Base-by-base conservation (phyloP, 2,113 vertebrate species). In the Corapipo altera region DNA sequence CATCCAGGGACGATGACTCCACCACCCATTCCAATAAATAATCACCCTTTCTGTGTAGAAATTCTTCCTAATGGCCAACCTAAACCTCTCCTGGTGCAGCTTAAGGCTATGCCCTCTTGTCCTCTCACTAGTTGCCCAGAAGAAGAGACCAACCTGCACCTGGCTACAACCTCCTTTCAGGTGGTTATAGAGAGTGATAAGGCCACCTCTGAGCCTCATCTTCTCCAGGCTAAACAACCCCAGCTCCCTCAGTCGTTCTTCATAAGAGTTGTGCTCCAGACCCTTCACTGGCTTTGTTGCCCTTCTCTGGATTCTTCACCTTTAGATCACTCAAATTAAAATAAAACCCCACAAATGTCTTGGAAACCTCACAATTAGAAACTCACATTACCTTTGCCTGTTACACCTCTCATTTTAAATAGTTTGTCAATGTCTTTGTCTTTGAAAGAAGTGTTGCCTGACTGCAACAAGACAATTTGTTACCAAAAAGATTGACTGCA, bases 81-180 rank as follows among this genome's bases (percentile, higher is more conserved):
- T 7, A 59, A 81, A 44, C 12, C 11, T 67, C 44, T 33, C 23
- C 33, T 67, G 33, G 19, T 0, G 0, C 19, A 81, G 12, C 15
- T 89, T 39, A 33, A 13, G 22, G 17, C 52, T 43, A 8, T 9
- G 14, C 24, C 33, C 37, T 59, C 32, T 20, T 1, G 0, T 51
- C 27, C 22, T 51, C 5, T 51, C 23, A 23, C 5, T 58, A 33
- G 5, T 9, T 73, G 26, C 22, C 37, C 28, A 0, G 0, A 19
- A 52, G 33, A 59, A 44, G 35, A 81, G 22, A 6, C 22, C 3
- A 10, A 28, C 4, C 2, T 44, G 18, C 33, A 44, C 6, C 13
- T 23, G 32, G 32, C 9, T 44, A 32, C 43, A 43, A 3, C 2
- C 27, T 80, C 26, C 49, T 65, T 57, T 65, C 76, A 32, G 7